phyloP scores from a whole-genome alignment of 2,888 invertebrate genomes.

The Epinotia nisella region DNA sequence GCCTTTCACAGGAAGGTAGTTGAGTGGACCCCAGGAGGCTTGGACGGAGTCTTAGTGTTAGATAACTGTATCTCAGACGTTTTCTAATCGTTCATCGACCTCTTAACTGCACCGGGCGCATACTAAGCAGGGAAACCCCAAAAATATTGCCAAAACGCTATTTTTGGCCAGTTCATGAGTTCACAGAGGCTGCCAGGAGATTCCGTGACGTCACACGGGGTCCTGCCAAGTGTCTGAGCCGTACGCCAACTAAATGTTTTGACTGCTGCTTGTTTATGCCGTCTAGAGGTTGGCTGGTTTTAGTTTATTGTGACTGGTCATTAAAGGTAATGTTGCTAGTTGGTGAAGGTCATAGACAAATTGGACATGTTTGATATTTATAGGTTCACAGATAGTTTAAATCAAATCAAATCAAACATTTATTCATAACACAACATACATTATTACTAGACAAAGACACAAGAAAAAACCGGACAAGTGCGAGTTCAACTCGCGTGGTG shows the following conservation, averaged over 20 bases:
- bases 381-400: too few species aligned
- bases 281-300: constrained; percentile 22
- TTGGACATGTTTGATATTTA: not conserved
- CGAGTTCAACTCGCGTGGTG: too few species aligned
- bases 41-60: too few species aligned
- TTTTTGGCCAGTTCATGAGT: constrained; percentile 40
- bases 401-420: too few species aligned
- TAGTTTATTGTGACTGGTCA: constrained; percentile 24
- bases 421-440: too few species aligned
- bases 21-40: not conserved
- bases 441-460: too few species aligned
- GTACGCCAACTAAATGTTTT: constrained; percentile 68
- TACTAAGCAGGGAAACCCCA: constrained; percentile 36
- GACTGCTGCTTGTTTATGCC: constrained; percentile 63
- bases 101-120: constrained; percentile 10
- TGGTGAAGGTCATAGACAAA: not conserved
- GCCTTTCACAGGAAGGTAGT: too few species aligned
- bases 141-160: constrained; percentile 44
- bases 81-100: constrained; percentile 11
- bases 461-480: too few species aligned
- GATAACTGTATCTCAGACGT: not conserved
- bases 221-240: constrained; percentile 73
- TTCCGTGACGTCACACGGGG: constrained; percentile 61
- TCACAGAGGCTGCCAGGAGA: constrained; percentile 57
- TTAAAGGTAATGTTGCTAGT: not conserved